Evolutionary conservation across 2,888 invertebrate species (phyloP).

Genomic region (Calliopum simillimum): DNA sequence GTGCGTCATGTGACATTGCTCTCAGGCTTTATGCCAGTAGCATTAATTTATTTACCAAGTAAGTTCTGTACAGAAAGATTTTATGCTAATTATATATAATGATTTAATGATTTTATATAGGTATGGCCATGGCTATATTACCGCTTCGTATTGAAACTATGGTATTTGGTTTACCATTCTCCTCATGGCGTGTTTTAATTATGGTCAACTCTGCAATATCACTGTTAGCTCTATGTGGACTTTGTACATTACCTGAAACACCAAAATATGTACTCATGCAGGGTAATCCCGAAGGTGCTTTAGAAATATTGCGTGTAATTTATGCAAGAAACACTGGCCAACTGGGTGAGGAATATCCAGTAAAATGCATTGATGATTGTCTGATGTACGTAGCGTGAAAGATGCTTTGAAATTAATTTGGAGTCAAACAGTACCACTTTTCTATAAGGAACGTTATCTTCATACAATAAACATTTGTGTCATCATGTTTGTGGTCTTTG

Average conservation of each 20-base stretch:
- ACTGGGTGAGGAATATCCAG: constrained; percentile 68
- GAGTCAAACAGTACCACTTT: constrained; percentile 62
- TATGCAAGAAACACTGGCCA: constrained; percentile 70
- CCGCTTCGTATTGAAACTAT: constrained; percentile 70
- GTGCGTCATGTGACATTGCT: constrained; percentile 71
- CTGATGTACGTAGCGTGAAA: constrained; percentile 52
- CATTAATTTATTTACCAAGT: constrained; percentile 71
- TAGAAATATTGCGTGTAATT: constrained; percentile 72
- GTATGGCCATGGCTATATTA: constrained; percentile 76
- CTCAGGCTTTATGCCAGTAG: constrained; percentile 71
- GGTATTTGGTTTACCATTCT: constrained; percentile 71
- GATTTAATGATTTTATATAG: constrained; percentile 63
- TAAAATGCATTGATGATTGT: constrained; percentile 59
- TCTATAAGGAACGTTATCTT: constrained; percentile 51
- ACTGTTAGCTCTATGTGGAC: constrained; percentile 71
- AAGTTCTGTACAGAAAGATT: constrained; percentile 33
- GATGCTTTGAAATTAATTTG: constrained; percentile 60
- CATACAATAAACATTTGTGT: constrained; percentile 61
- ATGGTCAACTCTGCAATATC: constrained; percentile 76
- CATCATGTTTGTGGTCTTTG: constrained; percentile 57
- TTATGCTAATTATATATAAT: background rate
- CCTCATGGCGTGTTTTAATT: constrained; percentile 82
- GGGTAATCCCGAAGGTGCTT: constrained; percentile 72
- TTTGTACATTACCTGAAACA: constrained; percentile 78
- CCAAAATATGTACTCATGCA: constrained; percentile 80